phyloP scores from a whole-genome alignment of 2,888 invertebrate genomes.

The Rhingia rostrata region DNA sequence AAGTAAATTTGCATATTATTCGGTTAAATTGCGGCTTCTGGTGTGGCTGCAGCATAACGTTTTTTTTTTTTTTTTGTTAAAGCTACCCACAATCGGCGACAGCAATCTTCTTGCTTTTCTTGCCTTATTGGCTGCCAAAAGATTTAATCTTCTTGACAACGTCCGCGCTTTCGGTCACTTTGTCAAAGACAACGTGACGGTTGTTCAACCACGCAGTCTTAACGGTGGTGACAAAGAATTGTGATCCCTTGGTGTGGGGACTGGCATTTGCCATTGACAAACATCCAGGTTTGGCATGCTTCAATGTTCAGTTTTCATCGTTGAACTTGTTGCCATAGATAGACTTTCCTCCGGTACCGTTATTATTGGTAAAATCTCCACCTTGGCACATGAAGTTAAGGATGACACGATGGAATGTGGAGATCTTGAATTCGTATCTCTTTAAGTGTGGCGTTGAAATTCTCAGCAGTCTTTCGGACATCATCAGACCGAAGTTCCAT shows the following conservation, averaged over 20 bases:
- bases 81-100: constrained; percentile 94
- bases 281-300: constrained; percentile 95
- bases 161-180: constrained; percentile 95
- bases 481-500: constrained; percentile 93
- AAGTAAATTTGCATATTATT: constrained; percentile 63
- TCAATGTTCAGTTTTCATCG: constrained; percentile 98
- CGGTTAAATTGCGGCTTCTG: constrained; percentile 39
- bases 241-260: constrained; percentile 97
- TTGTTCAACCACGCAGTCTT: constrained; percentile 97
- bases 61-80: constrained; percentile 77
- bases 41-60: background rate
- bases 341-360: constrained; percentile 97
- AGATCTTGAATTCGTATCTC: constrained; percentile 96
- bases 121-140: constrained; percentile 92
- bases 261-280: constrained; percentile 99
- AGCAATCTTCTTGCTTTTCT: constrained; percentile 91
- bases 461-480: constrained; percentile 97
- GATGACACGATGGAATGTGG: constrained; percentile 97
- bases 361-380: constrained; percentile 97
- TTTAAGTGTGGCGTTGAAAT: constrained; percentile 97
- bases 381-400: constrained; percentile 99
- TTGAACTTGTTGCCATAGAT: constrained; percentile 98
- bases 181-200: constrained; percentile 97
- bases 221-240: constrained; percentile 97
- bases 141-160: constrained; percentile 93